Evolutionary conservation across 1,140 invertebrate genomes (phyloP).

Genomic region (Psix sp.): DNA sequence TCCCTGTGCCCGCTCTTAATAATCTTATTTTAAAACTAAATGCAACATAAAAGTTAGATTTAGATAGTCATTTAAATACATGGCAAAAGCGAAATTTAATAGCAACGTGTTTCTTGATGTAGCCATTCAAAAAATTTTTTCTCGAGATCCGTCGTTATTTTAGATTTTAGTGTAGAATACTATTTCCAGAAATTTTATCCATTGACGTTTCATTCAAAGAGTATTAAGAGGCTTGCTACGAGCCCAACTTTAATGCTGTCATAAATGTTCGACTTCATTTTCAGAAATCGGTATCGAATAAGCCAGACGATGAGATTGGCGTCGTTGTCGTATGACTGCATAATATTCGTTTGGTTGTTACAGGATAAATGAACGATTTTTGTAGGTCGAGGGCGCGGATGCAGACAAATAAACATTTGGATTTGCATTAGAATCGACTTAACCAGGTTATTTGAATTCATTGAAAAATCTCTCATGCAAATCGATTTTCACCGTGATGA

Average conservation of each 20-base stretch:
- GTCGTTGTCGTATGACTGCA: not conserved
- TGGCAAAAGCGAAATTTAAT: conserved; percentile 6
- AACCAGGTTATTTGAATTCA: too few relatives aligned
- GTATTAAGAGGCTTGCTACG: conserved; percentile 9
- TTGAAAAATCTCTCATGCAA: too few relatives aligned
- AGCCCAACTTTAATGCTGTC: conserved; percentile 18
- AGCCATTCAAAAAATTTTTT: conserved; percentile 20
- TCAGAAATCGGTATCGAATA: conserved; percentile 33
- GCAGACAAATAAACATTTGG: too few relatives aligned
- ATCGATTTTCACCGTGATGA: too few relatives aligned
- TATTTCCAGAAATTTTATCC: conserved; percentile 24
- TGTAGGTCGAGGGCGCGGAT: too few relatives aligned
- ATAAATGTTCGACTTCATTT: conserved; percentile 37
- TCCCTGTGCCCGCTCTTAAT: conserved; percentile 30
- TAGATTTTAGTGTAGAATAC: conserved; percentile 23
- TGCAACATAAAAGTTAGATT: conserved; percentile 37
- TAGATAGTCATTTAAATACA: conserved; percentile 18
- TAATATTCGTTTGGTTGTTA: conserved; percentile 5
- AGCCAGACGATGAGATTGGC: conserved; percentile 20
- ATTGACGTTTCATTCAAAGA: conserved; percentile 37
- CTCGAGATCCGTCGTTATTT: conserved; percentile 1
- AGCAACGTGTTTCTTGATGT: conserved; percentile 37
- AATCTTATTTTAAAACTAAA: conserved; percentile 34
- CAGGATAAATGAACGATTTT: too few relatives aligned
- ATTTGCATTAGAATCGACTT: too few relatives aligned